phyloP scores from a whole-genome alignment of 2,113 vertebrate species.

The Neoarius graeffei region DNA sequence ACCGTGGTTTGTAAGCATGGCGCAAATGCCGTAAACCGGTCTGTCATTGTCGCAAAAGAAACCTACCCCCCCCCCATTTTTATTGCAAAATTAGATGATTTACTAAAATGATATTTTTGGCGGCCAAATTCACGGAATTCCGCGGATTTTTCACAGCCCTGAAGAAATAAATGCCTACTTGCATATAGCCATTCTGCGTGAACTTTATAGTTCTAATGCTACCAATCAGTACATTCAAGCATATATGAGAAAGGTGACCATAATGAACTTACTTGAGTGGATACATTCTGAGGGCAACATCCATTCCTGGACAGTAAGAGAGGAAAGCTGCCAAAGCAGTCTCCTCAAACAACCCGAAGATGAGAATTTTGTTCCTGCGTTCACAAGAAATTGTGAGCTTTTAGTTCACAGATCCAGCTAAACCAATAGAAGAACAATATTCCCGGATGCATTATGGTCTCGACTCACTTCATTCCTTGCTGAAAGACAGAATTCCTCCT shows the following conservation, averaged over 20 bases:
- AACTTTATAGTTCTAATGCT: background rate
- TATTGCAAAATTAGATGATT: too few relatives aligned
- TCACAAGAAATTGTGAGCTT: background rate
- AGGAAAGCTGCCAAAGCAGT: conserved; percentile 80
- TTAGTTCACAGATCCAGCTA: too few relatives aligned
- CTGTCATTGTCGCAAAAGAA: too few relatives aligned
- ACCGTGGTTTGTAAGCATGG: too few relatives aligned
- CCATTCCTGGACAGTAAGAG: conserved; percentile 82
- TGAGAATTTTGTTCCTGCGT: conserved; percentile 79
- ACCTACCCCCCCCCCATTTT: too few relatives aligned
- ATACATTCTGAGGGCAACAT: conserved; percentile 80
- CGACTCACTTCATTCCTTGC: conserved; percentile 90
- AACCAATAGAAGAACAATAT: background rate
- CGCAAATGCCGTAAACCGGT: too few relatives aligned
- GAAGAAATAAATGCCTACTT: background rate
- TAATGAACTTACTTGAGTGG: conserved; percentile 74
- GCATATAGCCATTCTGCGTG: background rate
- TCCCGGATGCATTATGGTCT: background rate
- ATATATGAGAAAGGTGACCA: background rate
- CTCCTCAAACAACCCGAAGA: conserved; percentile 81
- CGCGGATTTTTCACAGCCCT: too few relatives aligned
- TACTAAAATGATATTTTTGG: too few relatives aligned
- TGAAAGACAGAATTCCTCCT: conserved; percentile 92
- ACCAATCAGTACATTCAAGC: background rate
- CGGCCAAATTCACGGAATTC: too few relatives aligned